phyloP scores from a whole-genome alignment of 2,797 vertebrate species.

The Mastacembelus armatus region DNA sequence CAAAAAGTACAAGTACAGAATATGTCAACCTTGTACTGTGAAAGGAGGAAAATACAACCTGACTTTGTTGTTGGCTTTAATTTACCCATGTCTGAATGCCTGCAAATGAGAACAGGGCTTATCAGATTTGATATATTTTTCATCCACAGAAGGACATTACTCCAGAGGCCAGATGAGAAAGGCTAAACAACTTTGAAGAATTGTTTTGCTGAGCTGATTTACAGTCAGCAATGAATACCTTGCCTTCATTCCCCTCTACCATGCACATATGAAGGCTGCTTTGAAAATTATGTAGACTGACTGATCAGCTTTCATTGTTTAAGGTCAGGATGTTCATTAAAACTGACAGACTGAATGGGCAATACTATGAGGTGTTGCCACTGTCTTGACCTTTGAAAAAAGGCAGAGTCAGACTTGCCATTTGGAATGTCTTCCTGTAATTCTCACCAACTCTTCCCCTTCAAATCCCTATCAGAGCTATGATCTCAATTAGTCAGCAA shows the following conservation, averaged over 20 bases:
- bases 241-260: slow-evolving; percentile 37
- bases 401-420: slow-evolving; percentile 73
- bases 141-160: slow-evolving; percentile 30
- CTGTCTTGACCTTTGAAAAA: slow-evolving; percentile 80
- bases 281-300: slow-evolving; percentile 72
- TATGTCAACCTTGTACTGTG: slow-evolving; percentile 31
- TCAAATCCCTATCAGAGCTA: slow-evolving; percentile 69
- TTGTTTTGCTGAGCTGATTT: slow-evolving; percentile 67
- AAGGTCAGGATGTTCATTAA: slow-evolving; percentile 87
- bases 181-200: slow-evolving; percentile 56
- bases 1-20: slow-evolving; percentile 31
- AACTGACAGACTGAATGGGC: slow-evolving; percentile 76
- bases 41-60: slow-evolving; percentile 34
- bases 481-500: slow-evolving; percentile 71
- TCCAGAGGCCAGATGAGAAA: slow-evolving; percentile 55
- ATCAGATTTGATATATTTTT: slow-evolving; percentile 61
- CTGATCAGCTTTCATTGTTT: slow-evolving; percentile 78
- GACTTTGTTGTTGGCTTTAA: slow-evolving; percentile 57
- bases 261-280: slow-evolving; percentile 42
- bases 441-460: slow-evolving; percentile 46
- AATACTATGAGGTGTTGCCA: slow-evolving; percentile 71
- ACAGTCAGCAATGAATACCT: slow-evolving; percentile 40
- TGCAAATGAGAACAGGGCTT: slow-evolving; percentile 50
- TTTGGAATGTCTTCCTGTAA: slow-evolving; percentile 51
- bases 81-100: slow-evolving; percentile 51